Conservation (phyloP, 2,888 invertebrate species). For the Ptilodon capucinus region DNA sequence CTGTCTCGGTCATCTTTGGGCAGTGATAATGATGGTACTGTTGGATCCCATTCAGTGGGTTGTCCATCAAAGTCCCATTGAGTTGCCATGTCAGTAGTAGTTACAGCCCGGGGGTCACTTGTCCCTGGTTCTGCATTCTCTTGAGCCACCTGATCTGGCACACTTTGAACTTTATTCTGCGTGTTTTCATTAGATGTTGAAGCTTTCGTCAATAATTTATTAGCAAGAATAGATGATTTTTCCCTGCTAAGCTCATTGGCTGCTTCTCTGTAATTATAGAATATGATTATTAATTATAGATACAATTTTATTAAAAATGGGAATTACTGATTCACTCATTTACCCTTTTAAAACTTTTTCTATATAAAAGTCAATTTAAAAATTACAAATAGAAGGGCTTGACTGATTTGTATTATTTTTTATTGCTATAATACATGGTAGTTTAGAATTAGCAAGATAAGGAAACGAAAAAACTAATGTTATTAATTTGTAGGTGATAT, state of each 20-base stretch:
- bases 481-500: no score
- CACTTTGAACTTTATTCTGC: conserved; percentile 15
- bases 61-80: conserved; percentile 62
- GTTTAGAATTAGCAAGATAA: no score
- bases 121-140: conserved; percentile 19
- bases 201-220: conserved; percentile 43
- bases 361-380: no score
- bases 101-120: conserved; percentile 22
- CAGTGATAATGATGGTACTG: conserved; percentile 52
- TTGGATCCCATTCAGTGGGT: conserved; percentile 57
- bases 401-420: no score
- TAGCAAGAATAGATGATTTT: conserved; percentile 48
- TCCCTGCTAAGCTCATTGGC: conserved; percentile 73
- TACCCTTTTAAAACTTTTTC: no score
- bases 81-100: conserved; percentile 62
- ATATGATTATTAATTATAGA: no score
- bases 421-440: no score
- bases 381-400: no score
- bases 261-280: conserved; percentile 63
- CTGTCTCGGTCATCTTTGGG: conserved; percentile 54
- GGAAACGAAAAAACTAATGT: no score
- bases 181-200: conserved; percentile 28
- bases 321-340: no score
- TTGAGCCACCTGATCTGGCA: conserved; percentile 18
- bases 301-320: no score